Evolutionary conservation across 1,140 invertebrate genomes (phyloP).

Genomic region (Tetramorium parvispinum): DNA sequence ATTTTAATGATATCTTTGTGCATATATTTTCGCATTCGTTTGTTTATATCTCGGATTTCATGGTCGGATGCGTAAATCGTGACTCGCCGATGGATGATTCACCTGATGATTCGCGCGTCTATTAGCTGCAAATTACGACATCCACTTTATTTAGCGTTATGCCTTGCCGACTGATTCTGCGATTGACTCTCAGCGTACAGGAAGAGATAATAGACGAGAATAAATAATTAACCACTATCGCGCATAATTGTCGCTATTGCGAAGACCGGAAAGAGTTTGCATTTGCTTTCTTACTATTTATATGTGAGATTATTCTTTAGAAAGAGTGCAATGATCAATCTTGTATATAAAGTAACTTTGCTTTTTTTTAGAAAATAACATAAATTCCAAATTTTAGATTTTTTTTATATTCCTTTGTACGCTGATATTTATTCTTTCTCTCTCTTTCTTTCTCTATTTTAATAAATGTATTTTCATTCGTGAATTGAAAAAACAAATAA

Average conservation of each 20-base stretch:
- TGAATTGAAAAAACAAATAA: neutral
- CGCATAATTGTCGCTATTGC: neutral
- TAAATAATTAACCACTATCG: neutral
- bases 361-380: neutral
- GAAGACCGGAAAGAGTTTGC: neutral
- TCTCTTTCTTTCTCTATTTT: neutral
- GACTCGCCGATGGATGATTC: neutral
- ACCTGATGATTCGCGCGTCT: constrained; percentile 2
- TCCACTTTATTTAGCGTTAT: neutral
- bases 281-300: neutral
- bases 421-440: neutral
- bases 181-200: neutral
- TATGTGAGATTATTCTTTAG: neutral
- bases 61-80: constrained; percentile 18
- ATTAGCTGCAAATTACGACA: constrained; percentile 6
- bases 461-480: neutral
- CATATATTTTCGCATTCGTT: too few species aligned
- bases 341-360: neutral
- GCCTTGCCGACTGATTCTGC: neutral
- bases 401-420: neutral
- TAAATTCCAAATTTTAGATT: neutral
- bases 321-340: neutral
- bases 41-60: neutral
- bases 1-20: neutral
- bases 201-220: constrained; percentile 7